phyloP scores from a whole-genome alignment of 2,888 invertebrate genomes.

The Polyploca ridens region DNA sequence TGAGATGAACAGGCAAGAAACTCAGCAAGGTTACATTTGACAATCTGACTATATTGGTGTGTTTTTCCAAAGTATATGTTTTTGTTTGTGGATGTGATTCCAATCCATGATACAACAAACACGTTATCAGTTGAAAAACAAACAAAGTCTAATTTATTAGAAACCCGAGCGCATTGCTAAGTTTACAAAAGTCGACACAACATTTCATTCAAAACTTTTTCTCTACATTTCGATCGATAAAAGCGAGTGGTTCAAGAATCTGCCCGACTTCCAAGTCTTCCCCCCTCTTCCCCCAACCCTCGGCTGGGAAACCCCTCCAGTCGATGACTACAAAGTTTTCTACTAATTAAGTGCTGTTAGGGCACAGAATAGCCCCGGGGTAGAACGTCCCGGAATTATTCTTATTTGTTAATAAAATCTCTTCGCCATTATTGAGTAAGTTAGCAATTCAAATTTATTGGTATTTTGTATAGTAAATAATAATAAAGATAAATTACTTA shows the following conservation, averaged over 20 bases:
- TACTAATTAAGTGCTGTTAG: constrained; percentile 58
- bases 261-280: background rate
- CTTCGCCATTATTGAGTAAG: constrained; percentile 18
- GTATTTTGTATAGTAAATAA: background rate
- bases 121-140: background rate
- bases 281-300: background rate
- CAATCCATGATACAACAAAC: background rate
- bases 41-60: no score
- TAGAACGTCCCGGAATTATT: constrained; percentile 33
- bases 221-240: constrained; percentile 9
- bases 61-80: no score
- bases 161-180: background rate
- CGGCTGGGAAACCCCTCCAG: constrained; percentile 18
- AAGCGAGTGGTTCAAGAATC: constrained; percentile 8
- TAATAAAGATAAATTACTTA: background rate
- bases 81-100: no score
- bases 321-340: constrained; percentile 56
- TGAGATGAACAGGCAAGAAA: no score
- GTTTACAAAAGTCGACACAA: constrained; percentile 9
- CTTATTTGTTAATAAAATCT: constrained; percentile 40
- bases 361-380: constrained; percentile 28
- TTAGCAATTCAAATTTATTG: constrained; percentile 17
- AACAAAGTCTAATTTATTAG: background rate
- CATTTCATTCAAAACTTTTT: constrained; percentile 13
- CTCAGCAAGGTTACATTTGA: no score